Conservation (phyloP, 2,888 invertebrate genomes). For the Volucella bombylans region DNA sequence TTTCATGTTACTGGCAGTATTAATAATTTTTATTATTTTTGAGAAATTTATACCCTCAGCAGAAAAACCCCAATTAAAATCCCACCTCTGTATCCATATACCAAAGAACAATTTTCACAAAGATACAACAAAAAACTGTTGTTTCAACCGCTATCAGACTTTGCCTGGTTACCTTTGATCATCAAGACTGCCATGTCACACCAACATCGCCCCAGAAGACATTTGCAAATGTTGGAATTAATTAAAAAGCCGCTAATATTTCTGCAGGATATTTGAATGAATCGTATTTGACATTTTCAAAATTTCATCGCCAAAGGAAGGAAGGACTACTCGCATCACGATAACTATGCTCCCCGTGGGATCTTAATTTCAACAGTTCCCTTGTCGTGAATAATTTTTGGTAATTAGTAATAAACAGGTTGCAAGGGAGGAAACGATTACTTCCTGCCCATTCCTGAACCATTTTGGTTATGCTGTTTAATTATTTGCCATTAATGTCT, state of each 20-base stretch:
- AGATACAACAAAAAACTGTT: conserved; percentile 16
- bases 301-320: background rate
- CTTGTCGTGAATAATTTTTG: conserved; percentile 45
- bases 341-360: background rate
- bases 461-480: background rate
- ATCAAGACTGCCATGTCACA: background rate
- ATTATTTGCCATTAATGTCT: conserved; percentile 30
- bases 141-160: conserved; percentile 8
- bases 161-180: conserved; percentile 27
- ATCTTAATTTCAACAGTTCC: background rate
- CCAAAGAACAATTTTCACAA: background rate
- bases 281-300: conserved; percentile 20
- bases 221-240: conserved; percentile 35
- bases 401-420: conserved; percentile 24
- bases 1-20: too few relatives aligned
- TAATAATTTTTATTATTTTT: too few relatives aligned
- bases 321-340: background rate
- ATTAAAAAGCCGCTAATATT: conserved; percentile 44
- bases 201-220: background rate
- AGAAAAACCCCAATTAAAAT: too few relatives aligned
- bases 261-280: conserved; percentile 13
- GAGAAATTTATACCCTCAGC: too few relatives aligned
- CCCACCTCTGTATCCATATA: too few relatives aligned
- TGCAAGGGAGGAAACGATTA: background rate
- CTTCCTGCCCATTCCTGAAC: background rate